Evolutionary conservation across 1,140 invertebrate genomes (phyloP), one percentile per base, ranked within the genome.

Genomic region (Saccostrea glomerata): DNA sequence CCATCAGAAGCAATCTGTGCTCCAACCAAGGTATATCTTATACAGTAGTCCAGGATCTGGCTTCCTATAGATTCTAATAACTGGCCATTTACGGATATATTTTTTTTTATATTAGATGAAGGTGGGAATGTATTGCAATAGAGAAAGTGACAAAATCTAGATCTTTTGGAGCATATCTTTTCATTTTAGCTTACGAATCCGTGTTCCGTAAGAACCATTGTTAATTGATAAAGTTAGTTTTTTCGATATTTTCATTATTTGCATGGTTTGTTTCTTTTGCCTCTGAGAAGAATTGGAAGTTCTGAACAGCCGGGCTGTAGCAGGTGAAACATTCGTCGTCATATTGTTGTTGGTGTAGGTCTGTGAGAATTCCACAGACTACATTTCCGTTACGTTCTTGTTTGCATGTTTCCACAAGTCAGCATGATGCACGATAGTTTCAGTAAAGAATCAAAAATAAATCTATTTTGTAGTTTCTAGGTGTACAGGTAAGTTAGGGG

Each of bases 331-430:
- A 25, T 77, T 25, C 25, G 70, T 77, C 23, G 70, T 77, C 70
- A 77, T 40, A 30, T 9, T 77, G 70, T 77, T 77, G 70, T 77
- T 5, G 60, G 60, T 66, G 20, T 66, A 23, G 5, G 23, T 47
- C 47, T 47, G n/a, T 63, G 15, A 63, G 58, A 63, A 17, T 17
- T 25, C 70, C 11, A 77, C 70, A 15, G 23, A 25, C 2, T 77
- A 77, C 30, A 15, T 15, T 30, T 12, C 30, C 25, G 15, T 36
- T 2, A 30, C 15, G 25, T 77, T 77, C 70, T 15, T 15, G 30
- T 77, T 77, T 77, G 70, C 70, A 77, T 77, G 70, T 77, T 30
- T 15, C 11, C 70, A 77, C 70, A 13, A 9, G 66, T 77, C 25
- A 30, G 70, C 70, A 77, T 77, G 70, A 15, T 36, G 30, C 70